phyloP scores from a whole-genome alignment of 2,113 vertebrate genomes.

The Ellobius talpinus region DNA sequence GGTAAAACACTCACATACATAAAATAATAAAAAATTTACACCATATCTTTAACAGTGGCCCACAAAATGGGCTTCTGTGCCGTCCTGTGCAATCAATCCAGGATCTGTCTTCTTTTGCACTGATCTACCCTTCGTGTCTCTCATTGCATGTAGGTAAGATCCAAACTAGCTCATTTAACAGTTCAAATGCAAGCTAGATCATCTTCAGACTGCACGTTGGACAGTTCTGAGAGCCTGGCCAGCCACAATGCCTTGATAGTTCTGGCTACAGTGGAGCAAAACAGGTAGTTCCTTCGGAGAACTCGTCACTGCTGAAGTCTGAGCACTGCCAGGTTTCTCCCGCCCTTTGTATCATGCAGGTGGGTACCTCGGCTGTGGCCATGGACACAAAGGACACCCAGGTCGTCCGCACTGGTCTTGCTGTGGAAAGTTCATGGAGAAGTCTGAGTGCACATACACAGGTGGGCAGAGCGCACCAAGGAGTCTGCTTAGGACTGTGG shows the following conservation, averaged over 20 bases:
- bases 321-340: background rate
- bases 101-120: background rate
- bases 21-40: background rate
- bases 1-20: background rate
- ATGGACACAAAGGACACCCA: conserved; percentile 95
- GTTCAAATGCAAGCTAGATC: background rate
- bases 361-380: conserved; percentile 96
- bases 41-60: background rate
- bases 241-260: background rate
- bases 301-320: background rate
- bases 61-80: background rate
- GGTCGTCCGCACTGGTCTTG: conserved; percentile 96
- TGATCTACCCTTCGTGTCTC: background rate
- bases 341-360: conserved; percentile 84
- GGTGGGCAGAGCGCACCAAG: conserved; percentile 70
- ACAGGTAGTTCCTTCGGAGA: background rate
- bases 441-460: conserved; percentile 88
- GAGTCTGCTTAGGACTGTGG: conserved; percentile 90
- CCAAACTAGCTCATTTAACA: background rate
- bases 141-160: background rate
- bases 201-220: background rate
- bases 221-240: background rate
- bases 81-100: background rate
- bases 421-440: conserved; percentile 91
- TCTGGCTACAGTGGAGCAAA: background rate